Evolutionary conservation across 1,140 invertebrate genomes (phyloP).

Genomic region (Choristoneura fumiferana): DNA sequence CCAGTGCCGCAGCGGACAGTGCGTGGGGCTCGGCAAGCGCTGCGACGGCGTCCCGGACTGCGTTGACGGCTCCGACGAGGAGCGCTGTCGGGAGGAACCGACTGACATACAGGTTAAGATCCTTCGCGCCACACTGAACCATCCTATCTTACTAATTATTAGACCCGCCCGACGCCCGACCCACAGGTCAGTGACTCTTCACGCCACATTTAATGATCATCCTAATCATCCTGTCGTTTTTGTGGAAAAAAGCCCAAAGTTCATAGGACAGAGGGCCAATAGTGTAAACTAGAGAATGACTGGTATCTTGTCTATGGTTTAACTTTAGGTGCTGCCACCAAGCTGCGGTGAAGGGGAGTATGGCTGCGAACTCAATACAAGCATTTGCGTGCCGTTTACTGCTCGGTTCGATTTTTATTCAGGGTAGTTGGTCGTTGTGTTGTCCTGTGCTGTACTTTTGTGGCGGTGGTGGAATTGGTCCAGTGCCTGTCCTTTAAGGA

Average conservation of each 20-base stretch:
- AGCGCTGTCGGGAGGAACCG: slow-evolving; percentile 72
- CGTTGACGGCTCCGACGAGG: slow-evolving; percentile 86
- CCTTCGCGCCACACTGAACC: too few species aligned
- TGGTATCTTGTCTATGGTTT: too few species aligned
- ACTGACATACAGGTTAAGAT: slow-evolving; percentile 55
- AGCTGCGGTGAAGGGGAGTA: slow-evolving; percentile 72
- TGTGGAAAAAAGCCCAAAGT: too few species aligned
- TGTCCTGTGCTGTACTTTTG: background rate
- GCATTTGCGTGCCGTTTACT: slow-evolving; percentile 56
- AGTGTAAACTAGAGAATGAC: too few species aligned
- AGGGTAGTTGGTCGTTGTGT: background rate
- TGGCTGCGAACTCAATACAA: slow-evolving; percentile 55
- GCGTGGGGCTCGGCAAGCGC: slow-evolving; percentile 69
- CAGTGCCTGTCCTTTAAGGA: too few species aligned
- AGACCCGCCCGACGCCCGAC: too few species aligned
- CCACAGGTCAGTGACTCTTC: too few species aligned
- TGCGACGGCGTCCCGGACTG: slow-evolving; percentile 90
- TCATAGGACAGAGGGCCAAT: too few species aligned
- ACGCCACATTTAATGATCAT: too few species aligned
- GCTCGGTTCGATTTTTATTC: slow-evolving; percentile 66
- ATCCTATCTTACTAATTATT: too few species aligned
- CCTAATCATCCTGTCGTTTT: too few species aligned
- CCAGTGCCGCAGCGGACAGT: slow-evolving; percentile 79
- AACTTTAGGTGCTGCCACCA: slow-evolving; percentile 27
- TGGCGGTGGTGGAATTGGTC: too few species aligned